Evolutionary conservation across 2,113 vertebrate species (phyloP).

Genomic region (Nanorana parkeri): DNA sequence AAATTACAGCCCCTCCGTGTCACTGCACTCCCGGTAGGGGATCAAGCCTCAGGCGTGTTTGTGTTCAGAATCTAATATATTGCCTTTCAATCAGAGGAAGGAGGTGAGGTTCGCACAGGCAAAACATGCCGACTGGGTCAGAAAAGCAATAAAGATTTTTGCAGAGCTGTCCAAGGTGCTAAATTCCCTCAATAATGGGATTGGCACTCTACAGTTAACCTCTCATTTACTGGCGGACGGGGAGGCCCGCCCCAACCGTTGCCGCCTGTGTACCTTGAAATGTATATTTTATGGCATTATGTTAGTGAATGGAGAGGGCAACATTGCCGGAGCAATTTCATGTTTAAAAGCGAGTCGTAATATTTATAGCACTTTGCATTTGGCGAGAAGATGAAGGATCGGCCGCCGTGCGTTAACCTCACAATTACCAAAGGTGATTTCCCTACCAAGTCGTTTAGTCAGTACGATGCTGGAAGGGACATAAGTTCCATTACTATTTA

Average conservation of each 20-base stretch:
- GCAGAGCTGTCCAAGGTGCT: constrained; percentile 98
- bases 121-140: constrained; percentile 98
- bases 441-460: constrained; percentile 38
- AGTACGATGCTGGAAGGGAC: constrained; percentile 17
- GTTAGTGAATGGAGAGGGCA: constrained; percentile 86
- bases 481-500: constrained; percentile 36
- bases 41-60: constrained; percentile 96
- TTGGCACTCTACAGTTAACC: constrained; percentile 96
- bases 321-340: constrained; percentile 82
- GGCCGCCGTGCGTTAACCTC: constrained; percentile 83
- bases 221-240: constrained; percentile 96
- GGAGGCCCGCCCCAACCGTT: constrained; percentile 86
- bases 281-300: constrained; percentile 89
- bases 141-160: constrained; percentile 98
- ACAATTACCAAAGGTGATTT: constrained; percentile 68
- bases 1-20: constrained; percentile 94
- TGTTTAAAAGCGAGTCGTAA: constrained; percentile 77
- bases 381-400: constrained; percentile 81
- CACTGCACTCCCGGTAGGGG: constrained; percentile 92
- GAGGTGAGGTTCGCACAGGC: constrained; percentile 87
- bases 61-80: constrained; percentile 96
- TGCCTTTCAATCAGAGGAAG: constrained; percentile 98
- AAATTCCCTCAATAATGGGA: constrained; percentile 99
- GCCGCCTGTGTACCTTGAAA: constrained; percentile 84
- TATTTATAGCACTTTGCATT: constrained; percentile 81